phyloP scores from a whole-genome alignment of 92 coral and sea anemone genomes.

The Phenganax marumi region DNA sequence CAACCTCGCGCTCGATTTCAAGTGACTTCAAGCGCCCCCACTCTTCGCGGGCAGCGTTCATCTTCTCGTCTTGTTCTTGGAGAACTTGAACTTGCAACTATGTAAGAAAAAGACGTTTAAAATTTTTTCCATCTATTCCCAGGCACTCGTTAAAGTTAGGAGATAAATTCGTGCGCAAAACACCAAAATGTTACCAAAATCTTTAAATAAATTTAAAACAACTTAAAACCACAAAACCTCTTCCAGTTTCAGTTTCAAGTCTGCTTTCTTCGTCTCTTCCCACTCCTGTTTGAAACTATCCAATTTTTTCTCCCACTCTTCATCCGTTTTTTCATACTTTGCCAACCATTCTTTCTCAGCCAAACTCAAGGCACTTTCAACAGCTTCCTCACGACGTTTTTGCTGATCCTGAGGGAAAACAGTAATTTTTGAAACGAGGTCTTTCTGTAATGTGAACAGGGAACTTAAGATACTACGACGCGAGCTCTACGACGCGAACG shows the following conservation, averaged over 20 bases:
- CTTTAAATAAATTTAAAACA: no score
- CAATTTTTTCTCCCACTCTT: neutral
- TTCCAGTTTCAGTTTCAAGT: slow-evolving; percentile 52
- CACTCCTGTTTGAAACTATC: slow-evolving; percentile 12
- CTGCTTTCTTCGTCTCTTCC: slow-evolving; percentile 23
- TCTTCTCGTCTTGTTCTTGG: slow-evolving; percentile 47
- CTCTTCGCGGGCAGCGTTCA: slow-evolving; percentile 34
- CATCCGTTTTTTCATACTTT: slow-evolving; percentile 13
- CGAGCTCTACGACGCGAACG: no score
- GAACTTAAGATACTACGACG: no score
- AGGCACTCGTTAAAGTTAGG: no score
- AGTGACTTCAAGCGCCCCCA: slow-evolving; percentile 2
- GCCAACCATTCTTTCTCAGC: slow-evolving; percentile 67
- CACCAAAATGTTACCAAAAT: no score
- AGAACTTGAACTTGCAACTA: slow-evolving; percentile 37
- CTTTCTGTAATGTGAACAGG: no score
- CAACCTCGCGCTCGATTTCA: slow-evolving; percentile 31
- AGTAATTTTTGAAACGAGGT: neutral
- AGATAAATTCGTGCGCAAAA: no score
- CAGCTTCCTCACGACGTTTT: slow-evolving; percentile 53
- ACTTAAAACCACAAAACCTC: slow-evolving; percentile 16
- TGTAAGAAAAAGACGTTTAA: neutral
- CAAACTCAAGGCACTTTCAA: slow-evolving; percentile 64
- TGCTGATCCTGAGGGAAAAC: slow-evolving; percentile 51
- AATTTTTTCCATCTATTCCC: no score